Conservation (phyloP, 1,140 invertebrate species). For the Pseudoatta argentina region DNA sequence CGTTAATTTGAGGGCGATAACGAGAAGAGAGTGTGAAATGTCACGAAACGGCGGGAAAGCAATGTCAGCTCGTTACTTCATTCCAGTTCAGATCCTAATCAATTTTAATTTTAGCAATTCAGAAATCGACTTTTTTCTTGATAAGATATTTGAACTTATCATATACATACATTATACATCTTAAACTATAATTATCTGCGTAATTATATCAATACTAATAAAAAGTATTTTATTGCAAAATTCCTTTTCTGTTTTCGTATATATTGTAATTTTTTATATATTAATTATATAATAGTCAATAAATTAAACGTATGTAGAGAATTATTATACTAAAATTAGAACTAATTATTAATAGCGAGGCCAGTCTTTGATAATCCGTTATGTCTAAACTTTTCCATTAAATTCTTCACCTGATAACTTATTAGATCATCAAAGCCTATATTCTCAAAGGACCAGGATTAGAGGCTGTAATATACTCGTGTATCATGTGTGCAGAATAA, state of each 20-base stretch:
- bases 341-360: background rate
- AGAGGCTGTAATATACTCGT: background rate
- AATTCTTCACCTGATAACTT: slow-evolving; percentile 24
- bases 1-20: slow-evolving; percentile 47
- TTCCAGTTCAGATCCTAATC: background rate
- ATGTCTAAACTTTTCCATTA: background rate
- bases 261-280: background rate
- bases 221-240: background rate
- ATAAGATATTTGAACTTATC: background rate
- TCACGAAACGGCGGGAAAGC: background rate
- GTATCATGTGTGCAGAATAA: slow-evolving; percentile 20
- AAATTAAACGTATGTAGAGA: background rate
- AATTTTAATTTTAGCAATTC: background rate
- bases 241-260: background rate
- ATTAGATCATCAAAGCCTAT: background rate
- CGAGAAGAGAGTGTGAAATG: background rate
- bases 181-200: background rate
- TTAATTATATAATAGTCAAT: background rate
- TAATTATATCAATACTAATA: background rate
- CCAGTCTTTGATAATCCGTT: background rate
- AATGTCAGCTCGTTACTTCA: background rate
- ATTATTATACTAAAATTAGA: background rate
- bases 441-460: slow-evolving; percentile 19
- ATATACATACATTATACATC: background rate
- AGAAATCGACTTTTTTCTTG: background rate